These are phyloP conservation scores for Mormyrops attenuatus DNA, from an alignment of 2,797 vertebrate genomes.

Conservation along the genomic window DNA sequence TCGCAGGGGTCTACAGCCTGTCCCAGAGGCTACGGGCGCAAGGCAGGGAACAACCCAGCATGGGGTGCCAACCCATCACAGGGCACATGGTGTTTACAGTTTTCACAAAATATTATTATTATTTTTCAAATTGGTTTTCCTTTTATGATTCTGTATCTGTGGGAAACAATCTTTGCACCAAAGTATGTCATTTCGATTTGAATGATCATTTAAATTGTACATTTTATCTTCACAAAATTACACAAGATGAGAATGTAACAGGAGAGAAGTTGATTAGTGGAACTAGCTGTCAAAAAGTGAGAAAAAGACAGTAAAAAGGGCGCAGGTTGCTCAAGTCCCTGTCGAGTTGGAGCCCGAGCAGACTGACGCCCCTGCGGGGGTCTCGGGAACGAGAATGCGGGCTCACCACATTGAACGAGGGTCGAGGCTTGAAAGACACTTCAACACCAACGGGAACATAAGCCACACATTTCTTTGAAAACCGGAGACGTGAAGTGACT, in stretches of 20 bases:
- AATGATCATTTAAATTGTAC: neutral
- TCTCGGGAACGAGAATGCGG: slow-evolving; percentile 8
- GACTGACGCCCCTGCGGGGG: neutral
- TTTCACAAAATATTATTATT: neutral
- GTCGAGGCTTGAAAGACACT: slow-evolving; percentile 4
- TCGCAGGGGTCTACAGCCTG: neutral
- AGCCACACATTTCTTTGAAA: slow-evolving; percentile 27
- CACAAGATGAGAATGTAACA: neutral
- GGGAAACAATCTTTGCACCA: neutral
- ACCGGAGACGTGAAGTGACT: slow-evolving; percentile 21
- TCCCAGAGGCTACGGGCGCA: neutral
- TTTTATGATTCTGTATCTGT: neutral
- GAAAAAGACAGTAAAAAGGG: neutral
- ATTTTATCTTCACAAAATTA: neutral
- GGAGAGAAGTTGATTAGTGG: neutral
- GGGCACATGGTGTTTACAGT: neutral
- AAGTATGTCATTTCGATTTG: neutral
- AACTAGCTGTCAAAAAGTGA: neutral
- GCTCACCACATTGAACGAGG: slow-evolving; percentile 10
- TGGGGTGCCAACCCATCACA: neutral
- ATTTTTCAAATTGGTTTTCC: neutral
- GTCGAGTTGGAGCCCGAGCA: neutral
- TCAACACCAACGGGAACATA: neutral
- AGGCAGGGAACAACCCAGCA: neutral
- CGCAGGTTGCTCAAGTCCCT: neutral